Base-by-base conservation (phyloP, 2,888 invertebrate genomes). In the Drosophila subquinaria region DNA sequence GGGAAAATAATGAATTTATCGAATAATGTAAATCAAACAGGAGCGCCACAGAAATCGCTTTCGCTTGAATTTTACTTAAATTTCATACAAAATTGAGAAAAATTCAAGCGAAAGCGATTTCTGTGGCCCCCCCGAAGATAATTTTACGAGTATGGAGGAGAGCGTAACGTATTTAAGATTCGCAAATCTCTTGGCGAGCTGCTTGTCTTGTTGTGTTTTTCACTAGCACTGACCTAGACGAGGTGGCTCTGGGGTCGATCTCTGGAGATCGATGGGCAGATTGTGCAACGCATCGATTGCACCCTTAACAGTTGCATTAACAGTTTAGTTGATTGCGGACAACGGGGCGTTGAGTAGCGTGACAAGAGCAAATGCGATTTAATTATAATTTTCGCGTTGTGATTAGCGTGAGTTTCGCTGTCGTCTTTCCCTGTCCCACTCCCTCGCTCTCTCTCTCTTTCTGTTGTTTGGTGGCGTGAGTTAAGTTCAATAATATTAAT, bases 311-410 rank as follows among this genome's bases (percentile, higher is more conserved):
- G 55, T 36, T 10, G 2, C 38, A 15, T 56, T 33, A 23, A 42
- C 56, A 52, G 42, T 73, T 73, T 73, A 75, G 68, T 72, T 50
- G 62, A 64, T 47, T 61, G 63, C 42, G 52, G 55, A 63, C 59
- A 57, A 27, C 64, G 60, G 47, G 71, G 47, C 61, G 10, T 40
- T 27, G 35, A 38, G 17, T 33, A 69, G 47, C 36, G 60, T 33
- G 43, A 30, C 27, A 27, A 42, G 30, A 47, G 51, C 76, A 76
- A 79, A 84, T 86, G 88, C 79, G 76, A 57, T 79, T 72, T 35
- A 81, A 80, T 72, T 88, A 78, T 63, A 82, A 83, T 71, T 90
- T 89, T 82, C 90, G 90, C 56, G 77, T 90, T 53, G 69, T 90
- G 64, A 84, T 89, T 79, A 81, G 76, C 68, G 87, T 88, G 79